Conservation (phyloP, 2,888 invertebrate species). For the Agrilus cyanescens region DNA sequence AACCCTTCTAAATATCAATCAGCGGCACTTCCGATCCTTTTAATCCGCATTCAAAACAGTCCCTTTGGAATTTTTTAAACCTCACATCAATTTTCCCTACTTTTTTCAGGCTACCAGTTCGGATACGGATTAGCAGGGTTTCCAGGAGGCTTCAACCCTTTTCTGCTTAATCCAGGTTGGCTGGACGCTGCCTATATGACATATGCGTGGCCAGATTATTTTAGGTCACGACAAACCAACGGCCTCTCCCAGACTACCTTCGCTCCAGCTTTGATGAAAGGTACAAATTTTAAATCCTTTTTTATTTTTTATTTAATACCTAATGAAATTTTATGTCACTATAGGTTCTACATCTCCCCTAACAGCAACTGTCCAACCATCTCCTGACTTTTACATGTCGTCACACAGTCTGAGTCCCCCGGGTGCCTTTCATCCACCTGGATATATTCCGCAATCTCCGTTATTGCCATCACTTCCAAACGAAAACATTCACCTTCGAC, state of each 20-base stretch:
- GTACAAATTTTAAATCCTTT: conserved; percentile 29
- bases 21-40: background rate
- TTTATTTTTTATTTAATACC: background rate
- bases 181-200: conserved; percentile 74
- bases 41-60: conserved; percentile 6
- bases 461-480: conserved; percentile 48
- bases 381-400: conserved; percentile 20
- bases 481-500: conserved; percentile 23
- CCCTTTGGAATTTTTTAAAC: conserved; percentile 3
- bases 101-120: conserved; percentile 61
- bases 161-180: conserved; percentile 73
- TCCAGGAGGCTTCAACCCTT: conserved; percentile 64
- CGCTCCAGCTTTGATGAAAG: conserved; percentile 50
- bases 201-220: conserved; percentile 60
- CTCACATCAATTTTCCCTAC: conserved; percentile 7
- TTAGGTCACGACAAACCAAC: conserved; percentile 42
- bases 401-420: conserved; percentile 15
- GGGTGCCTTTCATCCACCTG: conserved; percentile 15
- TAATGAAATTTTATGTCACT: conserved; percentile 16
- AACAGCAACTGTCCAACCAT: conserved; percentile 18
- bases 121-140: conserved; percentile 49
- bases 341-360: conserved; percentile 37
- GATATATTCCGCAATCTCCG: conserved; percentile 43
- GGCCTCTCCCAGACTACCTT: conserved; percentile 22
- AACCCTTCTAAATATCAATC: no score